These are phyloP conservation scores for Pachyrhynchus sulphureomaculatus DNA, from an alignment of 1,140 invertebrate species.

Conservation along the genomic window DNA sequence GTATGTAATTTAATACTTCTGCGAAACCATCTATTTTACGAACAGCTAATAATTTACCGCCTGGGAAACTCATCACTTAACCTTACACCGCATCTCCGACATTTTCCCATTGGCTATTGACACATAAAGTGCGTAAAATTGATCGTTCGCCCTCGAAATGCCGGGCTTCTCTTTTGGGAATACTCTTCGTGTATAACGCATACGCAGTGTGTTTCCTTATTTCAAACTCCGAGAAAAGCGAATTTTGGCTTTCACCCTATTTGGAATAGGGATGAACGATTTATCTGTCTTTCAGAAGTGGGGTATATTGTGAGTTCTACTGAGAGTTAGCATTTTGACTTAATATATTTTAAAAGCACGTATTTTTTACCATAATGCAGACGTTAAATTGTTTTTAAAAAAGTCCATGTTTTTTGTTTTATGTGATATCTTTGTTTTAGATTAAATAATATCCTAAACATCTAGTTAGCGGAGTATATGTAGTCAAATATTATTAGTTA, in stretches of 20 bases:
- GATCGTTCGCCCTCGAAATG: neutral
- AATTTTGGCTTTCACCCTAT: neutral
- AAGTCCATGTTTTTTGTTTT: no score
- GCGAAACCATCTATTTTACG: no score
- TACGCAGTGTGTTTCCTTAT: neutral
- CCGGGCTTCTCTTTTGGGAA: neutral
- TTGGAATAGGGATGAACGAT: neutral
- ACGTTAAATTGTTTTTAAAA: no score
- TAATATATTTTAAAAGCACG: no score
- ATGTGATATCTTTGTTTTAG: no score
- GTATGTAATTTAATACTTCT: no score
- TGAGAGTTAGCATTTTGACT: no score
- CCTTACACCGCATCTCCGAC: slow-evolving; percentile 1
- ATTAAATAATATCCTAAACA: no score
- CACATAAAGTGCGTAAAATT: neutral
- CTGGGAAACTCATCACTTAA: slow-evolving; percentile 7
- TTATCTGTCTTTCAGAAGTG: neutral
- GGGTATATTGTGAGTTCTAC: neutral
- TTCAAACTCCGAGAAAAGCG: neutral
- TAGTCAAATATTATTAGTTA: no score
- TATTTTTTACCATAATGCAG: no score
- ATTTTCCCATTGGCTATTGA: neutral
- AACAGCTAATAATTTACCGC: no score
- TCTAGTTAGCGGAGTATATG: no score
- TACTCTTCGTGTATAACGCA: neutral